phyloP scores from a whole-genome alignment of 2,888 invertebrate genomes.

The Diplolepis rosae region DNA sequence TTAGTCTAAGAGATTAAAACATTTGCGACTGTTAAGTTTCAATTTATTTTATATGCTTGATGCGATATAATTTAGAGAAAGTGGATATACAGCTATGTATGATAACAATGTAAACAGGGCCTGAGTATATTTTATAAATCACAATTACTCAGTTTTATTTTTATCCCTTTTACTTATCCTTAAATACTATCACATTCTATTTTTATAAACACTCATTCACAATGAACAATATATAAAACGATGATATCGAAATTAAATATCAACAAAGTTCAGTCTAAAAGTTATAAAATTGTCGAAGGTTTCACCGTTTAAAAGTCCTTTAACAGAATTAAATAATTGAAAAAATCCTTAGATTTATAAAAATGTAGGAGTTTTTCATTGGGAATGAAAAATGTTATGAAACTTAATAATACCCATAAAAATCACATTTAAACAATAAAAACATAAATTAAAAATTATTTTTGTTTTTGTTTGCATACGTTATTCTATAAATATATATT shows the following conservation, averaged over 20 bases:
- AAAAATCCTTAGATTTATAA: background rate
- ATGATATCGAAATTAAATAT: background rate
- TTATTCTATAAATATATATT: slow-evolving; percentile 33
- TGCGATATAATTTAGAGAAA: slow-evolving; percentile 12
- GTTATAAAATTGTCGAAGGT: too few relatives aligned
- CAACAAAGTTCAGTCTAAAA: background rate
- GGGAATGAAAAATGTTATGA: background rate
- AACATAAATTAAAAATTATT: background rate
- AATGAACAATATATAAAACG: background rate
- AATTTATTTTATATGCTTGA: slow-evolving; percentile 17
- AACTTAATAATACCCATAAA: background rate
- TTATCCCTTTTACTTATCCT: slow-evolving; percentile 7
- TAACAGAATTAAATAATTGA: background rate
- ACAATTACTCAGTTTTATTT: slow-evolving; percentile 17
- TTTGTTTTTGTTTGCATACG: slow-evolving; percentile 34
- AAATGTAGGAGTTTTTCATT: background rate
- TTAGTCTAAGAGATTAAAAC: background rate
- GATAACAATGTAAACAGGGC: slow-evolving; percentile 25
- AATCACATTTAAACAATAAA: background rate
- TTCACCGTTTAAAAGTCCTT: background rate
- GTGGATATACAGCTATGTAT: slow-evolving; percentile 2
- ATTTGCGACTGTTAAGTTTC: background rate
- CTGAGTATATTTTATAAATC: slow-evolving; percentile 27
- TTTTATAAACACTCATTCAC: background rate
- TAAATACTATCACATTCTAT: slow-evolving; percentile 29